Evolutionary conservation across 2,797 vertebrate species (phyloP), one percentile per base, ranked within the genome.

Genomic region (Sebastes steindachneri): DNA sequence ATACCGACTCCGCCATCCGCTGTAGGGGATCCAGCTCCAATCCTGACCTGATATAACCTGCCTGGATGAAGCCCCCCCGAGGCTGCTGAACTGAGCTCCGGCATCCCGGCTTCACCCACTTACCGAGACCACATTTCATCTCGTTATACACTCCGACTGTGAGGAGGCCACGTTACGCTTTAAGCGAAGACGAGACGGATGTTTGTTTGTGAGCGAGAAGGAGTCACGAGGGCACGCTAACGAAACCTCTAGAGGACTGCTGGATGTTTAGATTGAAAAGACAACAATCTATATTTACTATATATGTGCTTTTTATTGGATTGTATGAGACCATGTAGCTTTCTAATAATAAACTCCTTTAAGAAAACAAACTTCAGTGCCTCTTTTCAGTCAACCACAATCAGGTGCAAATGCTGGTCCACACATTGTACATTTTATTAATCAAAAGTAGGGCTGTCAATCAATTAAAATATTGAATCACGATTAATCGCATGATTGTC

Each of bases 1-100:
- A 79, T 80, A 68, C 54, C 87, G 7, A 31, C 68, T 68, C 60
- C 2, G 11, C 53, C 3, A 57, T n/a, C 48, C 14, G 87, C 91
- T 75, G 86, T 82, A 26, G 92, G 92, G 87, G 11, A 77, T 87
- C 80, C 77, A 83, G 83, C 84, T 54, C 73, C 35, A 9, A 4
- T 78, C 63, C 83, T 86, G 89, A 89, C 90, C 92, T 19, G 83
- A 75, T 73, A 60, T 60, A 86, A 90, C 92, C 88, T 12, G 79
- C 66, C n/a, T 74, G 79, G 23, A 28, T 11, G 9, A 12, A 63
- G 53, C 66, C 73, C 58, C 58, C 81, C 85, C 19, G 6, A 28
- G 83, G 78, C 75, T 35, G 66, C 69, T 78, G 72, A 72, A 74
- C 76, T 21, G 14, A 74, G 70, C 63, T 41, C 37, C 28, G n/a